Conservation (phyloP, 2,888 invertebrate species). For the Dicycla oo region DNA sequence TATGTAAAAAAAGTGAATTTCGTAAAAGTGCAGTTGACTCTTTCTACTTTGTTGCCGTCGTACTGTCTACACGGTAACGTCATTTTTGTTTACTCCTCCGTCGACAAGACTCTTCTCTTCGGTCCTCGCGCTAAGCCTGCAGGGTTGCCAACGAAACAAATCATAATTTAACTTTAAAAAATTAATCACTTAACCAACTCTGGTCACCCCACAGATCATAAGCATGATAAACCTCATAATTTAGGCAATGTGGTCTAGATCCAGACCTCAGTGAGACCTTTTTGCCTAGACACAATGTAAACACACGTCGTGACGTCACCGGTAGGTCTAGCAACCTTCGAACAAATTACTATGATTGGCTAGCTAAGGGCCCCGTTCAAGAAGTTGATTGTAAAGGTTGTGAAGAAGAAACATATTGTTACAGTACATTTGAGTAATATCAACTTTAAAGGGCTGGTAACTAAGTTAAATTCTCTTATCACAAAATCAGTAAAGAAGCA, state of each 20-base stretch:
- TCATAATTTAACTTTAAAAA: not conserved
- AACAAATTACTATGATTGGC: constrained; percentile 1
- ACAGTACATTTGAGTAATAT: not conserved
- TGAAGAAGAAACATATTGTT: not conserved
- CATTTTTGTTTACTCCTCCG: too few relatives aligned
- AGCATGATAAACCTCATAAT: constrained; percentile 15
- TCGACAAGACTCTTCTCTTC: too few relatives aligned
- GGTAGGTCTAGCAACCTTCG: not conserved
- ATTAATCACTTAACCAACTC: too few relatives aligned
- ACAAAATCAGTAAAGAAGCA: too few relatives aligned
- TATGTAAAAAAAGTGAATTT: too few relatives aligned
- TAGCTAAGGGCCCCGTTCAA: not conserved
- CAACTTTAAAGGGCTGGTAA: not conserved
- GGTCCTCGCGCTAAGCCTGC: too few relatives aligned
- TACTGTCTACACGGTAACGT: too few relatives aligned
- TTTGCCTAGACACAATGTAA: constrained; percentile 28
- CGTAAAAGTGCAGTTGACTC: too few relatives aligned
- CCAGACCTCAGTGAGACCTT: constrained; percentile 6
- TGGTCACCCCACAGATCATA: not conserved
- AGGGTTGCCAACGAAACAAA: not conserved
- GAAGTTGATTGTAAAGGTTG: not conserved
- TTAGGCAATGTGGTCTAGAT: constrained; percentile 5
- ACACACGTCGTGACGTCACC: constrained; percentile 30
- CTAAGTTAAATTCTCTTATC: not conserved
- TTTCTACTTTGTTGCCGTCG: too few relatives aligned